Percentiles rank a stretch among this genome's conserved stretches.
phyloP scores from a whole-genome alignment of 2,888 invertebrate species.

The Osmoderma eremita region DNA sequence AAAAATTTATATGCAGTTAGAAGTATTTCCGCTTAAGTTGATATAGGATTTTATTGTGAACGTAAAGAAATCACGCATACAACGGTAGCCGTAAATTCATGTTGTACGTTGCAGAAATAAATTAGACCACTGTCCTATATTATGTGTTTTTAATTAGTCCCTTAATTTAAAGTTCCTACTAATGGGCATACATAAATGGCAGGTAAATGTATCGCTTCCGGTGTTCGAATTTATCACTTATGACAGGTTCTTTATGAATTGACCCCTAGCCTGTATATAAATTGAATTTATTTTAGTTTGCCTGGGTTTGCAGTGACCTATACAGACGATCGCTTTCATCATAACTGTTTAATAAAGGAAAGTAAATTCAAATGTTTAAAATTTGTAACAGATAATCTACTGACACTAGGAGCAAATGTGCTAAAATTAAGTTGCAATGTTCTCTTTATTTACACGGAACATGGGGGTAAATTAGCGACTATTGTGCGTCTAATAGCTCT shows the following conservation, averaged over 20 bases:
- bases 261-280: too few species aligned
- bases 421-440: slow-evolving; percentile 26
- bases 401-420: slow-evolving; percentile 9
- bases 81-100: background rate
- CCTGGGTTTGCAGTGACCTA: too few species aligned
- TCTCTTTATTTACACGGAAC: slow-evolving; percentile 22
- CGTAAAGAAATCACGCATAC: slow-evolving; percentile 13
- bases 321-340: too few species aligned
- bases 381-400: too few species aligned
- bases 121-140: slow-evolving; percentile 50
- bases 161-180: slow-evolving; percentile 54
- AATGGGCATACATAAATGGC: slow-evolving; percentile 27
- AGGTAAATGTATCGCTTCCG: slow-evolving; percentile 38
- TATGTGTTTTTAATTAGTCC: slow-evolving; percentile 58
- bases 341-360: too few species aligned
- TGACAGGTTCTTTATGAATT: slow-evolving; percentile 16
- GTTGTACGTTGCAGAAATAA: slow-evolving; percentile 47
- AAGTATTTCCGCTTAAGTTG: slow-evolving; percentile 11
- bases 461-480: slow-evolving; percentile 55
- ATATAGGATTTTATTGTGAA: background rate
- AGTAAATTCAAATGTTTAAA: too few species aligned
- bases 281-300: too few species aligned
- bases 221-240: slow-evolving; percentile 36
- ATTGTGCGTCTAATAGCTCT: slow-evolving; percentile 59
- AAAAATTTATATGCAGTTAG: slow-evolving; percentile 53